These are phyloP conservation scores for Tigriopus japonicus DNA, from an alignment of 1,140 invertebrate species.

Conservation along the genomic window DNA sequence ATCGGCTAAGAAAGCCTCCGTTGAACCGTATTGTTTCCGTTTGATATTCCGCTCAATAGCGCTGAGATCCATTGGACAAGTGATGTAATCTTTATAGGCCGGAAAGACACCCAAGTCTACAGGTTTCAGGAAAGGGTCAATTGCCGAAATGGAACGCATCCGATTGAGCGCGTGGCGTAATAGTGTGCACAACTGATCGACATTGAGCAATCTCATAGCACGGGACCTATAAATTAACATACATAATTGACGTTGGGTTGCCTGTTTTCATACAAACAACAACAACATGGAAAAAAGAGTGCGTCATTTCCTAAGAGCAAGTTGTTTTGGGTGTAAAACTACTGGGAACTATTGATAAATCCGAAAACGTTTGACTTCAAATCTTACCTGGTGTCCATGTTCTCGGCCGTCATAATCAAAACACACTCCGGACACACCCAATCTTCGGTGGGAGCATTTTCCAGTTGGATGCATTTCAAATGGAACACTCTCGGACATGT, in stretches of 20 bases:
- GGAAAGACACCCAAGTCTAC: constrained; percentile 45
- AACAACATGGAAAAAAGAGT: no score
- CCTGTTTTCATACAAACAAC: neutral
- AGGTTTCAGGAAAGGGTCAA: constrained; percentile 48
- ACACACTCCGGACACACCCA: constrained; percentile 79
- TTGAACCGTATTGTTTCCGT: constrained; percentile 59
- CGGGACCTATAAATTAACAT: constrained; percentile 32
- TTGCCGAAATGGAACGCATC: constrained; percentile 48
- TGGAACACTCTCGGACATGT: constrained; percentile 72
- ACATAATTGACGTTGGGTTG: constrained; percentile 19
- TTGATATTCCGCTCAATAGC: constrained; percentile 54
- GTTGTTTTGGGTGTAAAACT: no score
- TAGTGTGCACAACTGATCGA: constrained; percentile 50
- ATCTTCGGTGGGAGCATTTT: constrained; percentile 31
- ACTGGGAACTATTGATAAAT: no score
- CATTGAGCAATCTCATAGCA: constrained; percentile 45
- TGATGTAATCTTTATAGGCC: constrained; percentile 55
- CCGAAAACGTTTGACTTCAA: no score
- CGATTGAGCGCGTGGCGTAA: constrained; percentile 49
- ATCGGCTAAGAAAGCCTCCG: constrained; percentile 68
- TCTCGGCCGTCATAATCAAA: constrained; percentile 53
- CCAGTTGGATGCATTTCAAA: constrained; percentile 45
- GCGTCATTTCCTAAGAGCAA: no score
- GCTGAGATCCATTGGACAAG: constrained; percentile 62
- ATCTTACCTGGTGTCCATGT: constrained; percentile 35